These are phyloP conservation scores for Hymenochirus boettgeri DNA, from an alignment of 2,113 vertebrate species.

Conservation along the genomic window DNA sequence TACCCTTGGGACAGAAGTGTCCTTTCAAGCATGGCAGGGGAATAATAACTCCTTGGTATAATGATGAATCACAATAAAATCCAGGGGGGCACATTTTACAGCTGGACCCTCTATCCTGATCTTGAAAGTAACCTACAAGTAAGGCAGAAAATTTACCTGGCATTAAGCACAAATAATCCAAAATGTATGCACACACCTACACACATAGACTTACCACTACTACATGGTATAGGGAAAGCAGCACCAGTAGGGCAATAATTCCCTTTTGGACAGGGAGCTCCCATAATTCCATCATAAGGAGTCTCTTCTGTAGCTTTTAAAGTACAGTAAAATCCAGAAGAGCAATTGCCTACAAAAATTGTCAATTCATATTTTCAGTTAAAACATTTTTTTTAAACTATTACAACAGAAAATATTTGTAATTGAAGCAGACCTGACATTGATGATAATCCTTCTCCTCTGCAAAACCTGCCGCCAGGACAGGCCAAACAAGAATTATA, in stretches of 20 bases:
- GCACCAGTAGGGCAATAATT: slow-evolving; percentile 62
- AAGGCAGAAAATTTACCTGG: not conserved
- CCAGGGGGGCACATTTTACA: slow-evolving; percentile 67
- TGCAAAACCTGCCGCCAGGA: slow-evolving; percentile 70
- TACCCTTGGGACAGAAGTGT: slow-evolving; percentile 68
- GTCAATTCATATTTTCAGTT: not conserved
- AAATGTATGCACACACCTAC: no score
- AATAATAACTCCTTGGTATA: slow-evolving; percentile 45
- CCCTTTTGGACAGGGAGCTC: slow-evolving; percentile 58
- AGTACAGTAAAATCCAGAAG: slow-evolving; percentile 64
- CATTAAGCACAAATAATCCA: no score
- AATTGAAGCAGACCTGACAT: slow-evolving; percentile 43
- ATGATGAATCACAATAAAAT: slow-evolving; percentile 57
- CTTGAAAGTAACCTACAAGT: slow-evolving; percentile 65
- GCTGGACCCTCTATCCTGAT: slow-evolving; percentile 57
- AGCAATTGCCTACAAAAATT: slow-evolving; percentile 62
- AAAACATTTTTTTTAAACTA: slow-evolving; percentile 1
- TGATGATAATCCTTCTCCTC: slow-evolving; percentile 56
- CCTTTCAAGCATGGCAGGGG: slow-evolving; percentile 68
- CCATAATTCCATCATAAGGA: slow-evolving; percentile 52
- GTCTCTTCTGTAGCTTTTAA: slow-evolving; percentile 51
- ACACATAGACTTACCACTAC: not conserved
- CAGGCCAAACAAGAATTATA: slow-evolving; percentile 64
- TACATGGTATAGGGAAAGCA: slow-evolving; percentile 7
- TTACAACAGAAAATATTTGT: not conserved